Base-by-base conservation (phyloP, 2,113 vertebrate species). In the Oryzias melastigma region DNA sequence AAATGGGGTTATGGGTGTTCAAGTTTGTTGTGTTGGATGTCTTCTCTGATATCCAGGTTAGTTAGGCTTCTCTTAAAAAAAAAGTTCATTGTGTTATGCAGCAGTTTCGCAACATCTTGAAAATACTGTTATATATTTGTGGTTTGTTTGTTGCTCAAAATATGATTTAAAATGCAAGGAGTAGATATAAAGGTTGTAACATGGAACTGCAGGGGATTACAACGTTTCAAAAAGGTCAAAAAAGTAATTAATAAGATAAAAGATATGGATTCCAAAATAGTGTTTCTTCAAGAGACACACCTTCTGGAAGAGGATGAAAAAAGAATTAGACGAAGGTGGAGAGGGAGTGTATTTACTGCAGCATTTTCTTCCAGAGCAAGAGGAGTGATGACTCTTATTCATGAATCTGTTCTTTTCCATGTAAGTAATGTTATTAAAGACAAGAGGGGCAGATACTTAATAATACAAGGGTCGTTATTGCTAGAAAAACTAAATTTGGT, bases 341-440 rank as follows among this genome's bases (percentile, higher is more conserved):
- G 14, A 0, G n/a, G 35, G 10, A 18, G 16, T 3, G 14, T 18
- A 46, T 46, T 46, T 46, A 7, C 45, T n/a, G 4, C 45, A 46
- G 45, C 52, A 35, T 53, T 53, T 53, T 35, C 51, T n/a, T 41
- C 52, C 20, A 5, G 18, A 14, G 29, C 52, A 42, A 55, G 29
- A 20, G 52, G 52, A 42, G 35, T 54, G 35, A 54, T 54, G 52
- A 54, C 52, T 40, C 27, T 54, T 5, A 14, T 54, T 14, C 52
- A 55, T 14, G 35, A 55, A 55, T 55, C 52, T 20, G 35, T 55
- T 6, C 52, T 35, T 20, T 42, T 55, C 29, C n/a, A 14, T 42
- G n/a, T 41, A 7, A 55, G 41, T 5, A 42, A 55, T 42, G 52
- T 54, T 19, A 54, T 35, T n/a, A 35, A 40, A 18, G 27, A 35